A percentile compares a stretch with the other conserved stretches of the same genome.
phyloP scores from a whole-genome alignment of 2,888 invertebrate genomes.

The Maniola hyperantus region DNA sequence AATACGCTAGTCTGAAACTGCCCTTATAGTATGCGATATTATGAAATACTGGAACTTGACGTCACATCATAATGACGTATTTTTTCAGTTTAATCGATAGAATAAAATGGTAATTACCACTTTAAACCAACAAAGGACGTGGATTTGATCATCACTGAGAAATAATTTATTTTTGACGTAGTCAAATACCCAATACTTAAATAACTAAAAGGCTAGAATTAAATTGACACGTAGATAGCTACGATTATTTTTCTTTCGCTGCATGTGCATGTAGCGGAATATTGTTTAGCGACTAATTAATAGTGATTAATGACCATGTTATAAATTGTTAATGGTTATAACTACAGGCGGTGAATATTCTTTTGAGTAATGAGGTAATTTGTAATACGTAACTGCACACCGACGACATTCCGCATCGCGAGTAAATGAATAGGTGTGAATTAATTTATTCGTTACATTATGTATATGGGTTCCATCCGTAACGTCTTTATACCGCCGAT shows the following conservation, averaged over 20 bases:
- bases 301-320: conserved; percentile 64
- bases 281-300: conserved; percentile 56
- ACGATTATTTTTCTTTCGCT: conserved; percentile 25
- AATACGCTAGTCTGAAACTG: too few relatives aligned
- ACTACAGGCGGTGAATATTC: conserved; percentile 53
- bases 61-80: too few relatives aligned
- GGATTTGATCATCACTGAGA: too few relatives aligned
- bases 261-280: conserved; percentile 33
- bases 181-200: too few relatives aligned
- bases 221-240: conserved; percentile 15
- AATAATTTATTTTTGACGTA: too few relatives aligned
- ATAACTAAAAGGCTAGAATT: not conserved
- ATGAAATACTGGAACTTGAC: too few relatives aligned
- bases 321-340: conserved; percentile 65
- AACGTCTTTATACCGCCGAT: conserved; percentile 9
- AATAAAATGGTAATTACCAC: too few relatives aligned
- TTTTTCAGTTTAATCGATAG: too few relatives aligned
- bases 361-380: conserved; percentile 61
- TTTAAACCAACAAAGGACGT: too few relatives aligned
- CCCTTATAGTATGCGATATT: too few relatives aligned
- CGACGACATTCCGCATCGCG: conserved; percentile 55
- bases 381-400: conserved; percentile 53
- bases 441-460: conserved; percentile 48
- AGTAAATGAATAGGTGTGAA: conserved; percentile 52
- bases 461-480: conserved; percentile 8